Percentiles rank a stretch among this genome's conserved stretches.
Evolutionary conservation across 2,888 invertebrate species (phyloP).

Genomic region (Calephelis perditalis): DNA sequence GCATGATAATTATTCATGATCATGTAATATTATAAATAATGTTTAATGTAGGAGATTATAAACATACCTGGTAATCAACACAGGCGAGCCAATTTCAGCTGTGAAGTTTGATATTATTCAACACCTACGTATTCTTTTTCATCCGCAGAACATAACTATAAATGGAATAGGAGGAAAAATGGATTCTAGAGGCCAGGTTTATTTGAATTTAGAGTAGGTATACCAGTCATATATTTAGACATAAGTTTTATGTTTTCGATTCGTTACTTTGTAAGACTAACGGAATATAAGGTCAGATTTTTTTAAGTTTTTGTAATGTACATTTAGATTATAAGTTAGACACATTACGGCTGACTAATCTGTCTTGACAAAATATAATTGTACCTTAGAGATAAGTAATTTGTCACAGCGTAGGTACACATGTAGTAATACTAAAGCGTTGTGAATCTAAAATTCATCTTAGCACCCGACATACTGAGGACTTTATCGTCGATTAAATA

Average conservation of each 20-base stretch:
- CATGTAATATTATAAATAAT: too few species aligned
- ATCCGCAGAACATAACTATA: neutral
- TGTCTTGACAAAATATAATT: neutral
- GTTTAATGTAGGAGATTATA: too few species aligned
- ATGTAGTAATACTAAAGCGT: neutral
- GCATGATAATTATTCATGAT: too few species aligned
- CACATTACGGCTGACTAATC: neutral
- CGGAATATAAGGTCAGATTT: neutral
- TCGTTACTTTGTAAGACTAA: too few species aligned
- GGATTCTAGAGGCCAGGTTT: too few species aligned
- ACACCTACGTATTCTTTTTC: neutral
- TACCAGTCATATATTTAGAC: too few species aligned
- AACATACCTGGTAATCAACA: too few species aligned
- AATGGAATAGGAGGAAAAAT: too few species aligned
- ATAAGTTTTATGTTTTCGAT: too few species aligned
- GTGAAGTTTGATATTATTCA: neutral
- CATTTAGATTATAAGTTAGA: neutral
- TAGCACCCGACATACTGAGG: neutral
- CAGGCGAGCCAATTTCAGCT: neutral
- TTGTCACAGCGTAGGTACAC: neutral
- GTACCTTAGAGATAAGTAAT: neutral
- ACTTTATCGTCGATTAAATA: too few species aligned
- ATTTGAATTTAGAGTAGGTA: too few species aligned
- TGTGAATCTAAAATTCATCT: constrained; percentile 3
- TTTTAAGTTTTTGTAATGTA: neutral